phyloP scores from a whole-genome alignment of 2,113 vertebrate species.

The Vulpes vulpes region DNA sequence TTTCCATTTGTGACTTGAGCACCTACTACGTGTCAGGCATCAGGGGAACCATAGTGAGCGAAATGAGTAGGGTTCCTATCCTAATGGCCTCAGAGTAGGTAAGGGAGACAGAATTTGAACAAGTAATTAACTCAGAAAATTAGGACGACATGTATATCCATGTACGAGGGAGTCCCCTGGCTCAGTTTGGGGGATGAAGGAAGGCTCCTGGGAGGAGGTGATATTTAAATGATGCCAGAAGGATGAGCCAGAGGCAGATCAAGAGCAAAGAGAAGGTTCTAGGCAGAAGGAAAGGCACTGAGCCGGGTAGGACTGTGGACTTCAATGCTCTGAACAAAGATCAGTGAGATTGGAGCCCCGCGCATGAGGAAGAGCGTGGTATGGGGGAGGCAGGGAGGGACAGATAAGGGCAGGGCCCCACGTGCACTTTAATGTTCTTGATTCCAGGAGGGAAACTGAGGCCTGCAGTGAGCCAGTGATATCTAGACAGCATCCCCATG shows the following conservation, averaged over 20 bases:
- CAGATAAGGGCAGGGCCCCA: neutral
- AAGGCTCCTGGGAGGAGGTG: neutral
- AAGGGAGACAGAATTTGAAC: neutral
- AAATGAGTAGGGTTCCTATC: fast-evolving
- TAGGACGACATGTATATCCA: too few species aligned
- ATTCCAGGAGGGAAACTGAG: conserved; percentile 30
- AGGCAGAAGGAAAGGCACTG: neutral
- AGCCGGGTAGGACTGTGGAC: fast-evolving
- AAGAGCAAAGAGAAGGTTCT: neutral
- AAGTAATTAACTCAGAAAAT: neutral
- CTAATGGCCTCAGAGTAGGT: neutral
- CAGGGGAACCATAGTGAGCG: neutral
- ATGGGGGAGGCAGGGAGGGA: neutral
- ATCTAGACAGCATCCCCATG: too few species aligned
- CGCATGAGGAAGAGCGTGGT: fast-evolving
- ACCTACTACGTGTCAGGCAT: neutral
- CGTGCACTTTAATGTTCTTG: neutral
- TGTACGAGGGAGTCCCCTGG: fast-evolving
- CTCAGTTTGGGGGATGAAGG: neutral
- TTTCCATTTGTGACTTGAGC: neutral
- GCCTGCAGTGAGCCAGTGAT: fast-evolving
- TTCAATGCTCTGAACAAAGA: neutral
- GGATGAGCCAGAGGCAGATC: neutral
- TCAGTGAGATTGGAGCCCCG: neutral
- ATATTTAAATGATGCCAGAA: neutral